These are phyloP conservation scores for Stichopus horrens DNA, from an alignment of 53 echinoderm and acorn worm genomes.

Conservation along the genomic window DNA sequence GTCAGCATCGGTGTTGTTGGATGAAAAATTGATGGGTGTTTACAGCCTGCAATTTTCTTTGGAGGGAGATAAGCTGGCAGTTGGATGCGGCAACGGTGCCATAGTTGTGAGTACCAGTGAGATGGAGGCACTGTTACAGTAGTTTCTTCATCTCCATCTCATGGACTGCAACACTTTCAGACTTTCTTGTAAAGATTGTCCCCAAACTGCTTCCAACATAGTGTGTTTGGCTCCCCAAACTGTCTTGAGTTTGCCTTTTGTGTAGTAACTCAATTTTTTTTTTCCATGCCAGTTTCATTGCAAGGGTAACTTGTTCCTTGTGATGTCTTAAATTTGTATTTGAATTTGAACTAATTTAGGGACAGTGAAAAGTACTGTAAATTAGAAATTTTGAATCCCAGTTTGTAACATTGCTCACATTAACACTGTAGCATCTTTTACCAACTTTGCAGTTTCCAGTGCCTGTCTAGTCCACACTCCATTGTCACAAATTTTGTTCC, in stretches of 20 bases:
- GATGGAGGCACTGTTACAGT: not conserved
- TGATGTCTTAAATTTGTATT: too few relatives aligned
- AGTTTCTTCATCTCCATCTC: not conserved
- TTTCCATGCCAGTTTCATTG: too few relatives aligned
- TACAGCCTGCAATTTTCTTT: constrained; percentile 96
- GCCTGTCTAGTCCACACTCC: too few relatives aligned
- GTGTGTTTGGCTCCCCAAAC: not conserved
- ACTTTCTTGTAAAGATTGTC: not conserved
- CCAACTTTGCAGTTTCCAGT: too few relatives aligned
- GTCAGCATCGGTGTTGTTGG: constrained; percentile 49
- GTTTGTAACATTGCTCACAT: too few relatives aligned
- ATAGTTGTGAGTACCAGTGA: constrained; percentile 58
- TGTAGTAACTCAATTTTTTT: not conserved
- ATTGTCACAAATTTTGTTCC: too few relatives aligned
- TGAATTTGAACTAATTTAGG: too few relatives aligned
- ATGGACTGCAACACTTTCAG: not conserved
- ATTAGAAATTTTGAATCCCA: too few relatives aligned
- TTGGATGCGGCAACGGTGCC: constrained; percentile 93
- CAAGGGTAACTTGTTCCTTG: too few relatives aligned
- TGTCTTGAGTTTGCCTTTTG: not conserved
- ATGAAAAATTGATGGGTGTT: constrained; percentile 68
- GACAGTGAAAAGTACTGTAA: too few relatives aligned
- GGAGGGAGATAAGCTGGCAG: constrained; percentile 71
- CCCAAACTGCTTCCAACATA: not conserved
- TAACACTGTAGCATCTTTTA: too few relatives aligned